Evolutionary conservation across 2,888 invertebrate genomes (phyloP), one percentile per base, ranked within the genome.

Genomic region (Gastrophysa polygoni): DNA sequence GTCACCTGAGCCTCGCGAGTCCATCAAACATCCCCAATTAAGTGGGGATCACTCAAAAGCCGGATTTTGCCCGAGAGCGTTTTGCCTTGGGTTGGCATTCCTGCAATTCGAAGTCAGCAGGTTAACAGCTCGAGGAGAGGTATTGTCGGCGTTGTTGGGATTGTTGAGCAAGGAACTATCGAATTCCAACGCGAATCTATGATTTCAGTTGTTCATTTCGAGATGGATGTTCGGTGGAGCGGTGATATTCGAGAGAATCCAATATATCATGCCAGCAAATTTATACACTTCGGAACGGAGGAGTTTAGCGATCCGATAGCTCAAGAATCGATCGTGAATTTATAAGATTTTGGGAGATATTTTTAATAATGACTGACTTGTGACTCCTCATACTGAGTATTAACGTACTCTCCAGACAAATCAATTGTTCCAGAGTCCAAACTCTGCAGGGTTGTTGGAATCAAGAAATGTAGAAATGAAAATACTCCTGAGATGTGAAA

Each of bases 1-100:
- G 68, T 67, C 65, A 67, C 68, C 63, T 68, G 66, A 64, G 57
- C 55, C 59, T 59, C 56, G 50, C 43, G 44, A 59, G 59, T 59
- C 59, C 55, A 63, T 59, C 61, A 64, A 67, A 65, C 60, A 61
- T 63, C 46, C 62, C 54, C 66, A 66, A 69, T 69, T 69, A 69
- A 64, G 63, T 57, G 57, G 38, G 61, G 54, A 66, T 64, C 64
- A 59, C 61, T 57, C 51, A 38, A 50, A 52, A 50, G 38, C 18
- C 52, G 50, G 56, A 14, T 44, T 29, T 29, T 34, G 29, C 10
- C 29, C 28, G 20, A 18, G 29, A 20, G 20, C 32, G 32, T 34
- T 51, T 51, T 8, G 16, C 29, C 16, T 16, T 8, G 17, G 4
- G 14, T 29, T 29, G 10, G 51, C 32, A 51, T 52, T 52, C 34